Evolutionary conservation across 1,140 invertebrate genomes (phyloP), one percentile per base, ranked within the genome.

Genomic region (Cotesia glomerata): DNA sequence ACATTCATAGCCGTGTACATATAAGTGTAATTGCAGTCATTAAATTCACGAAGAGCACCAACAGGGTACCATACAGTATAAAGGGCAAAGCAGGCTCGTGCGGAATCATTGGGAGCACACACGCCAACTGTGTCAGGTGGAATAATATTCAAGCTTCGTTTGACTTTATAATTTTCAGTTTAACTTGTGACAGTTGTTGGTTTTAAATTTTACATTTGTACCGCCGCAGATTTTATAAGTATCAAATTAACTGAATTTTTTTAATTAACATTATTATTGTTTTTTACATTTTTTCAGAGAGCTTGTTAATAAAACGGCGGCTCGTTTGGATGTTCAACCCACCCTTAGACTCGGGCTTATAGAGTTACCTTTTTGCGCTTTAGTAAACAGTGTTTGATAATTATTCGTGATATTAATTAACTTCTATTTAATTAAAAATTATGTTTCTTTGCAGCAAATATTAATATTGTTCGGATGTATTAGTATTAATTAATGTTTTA

Each of bases 121-220:
- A 39, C 52, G 73, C 4, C 61, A 13, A 32, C 56, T 66, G 64
- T 54, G 65, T 74, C 66, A 64, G 4, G 68, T 32, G 49, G 39
- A 66, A 69, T 69, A 71, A 74, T 69, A 67, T 69, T 74, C 68
- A 74, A 64, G 69, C 69, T 74, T 74, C 73, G 73, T 74, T 74
- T 74, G 73, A 74, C 73, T 74, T 74, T 74, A 35, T 74, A 74
- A 74, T 74, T 74, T 74, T 69, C 62, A 39, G 63, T 62, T 54
- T 59, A 69, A 74, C 67, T 61, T 62, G 65, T 64, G 39, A 65
- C 49, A 59, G 58, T 52, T 58, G 51, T 45, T 66, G 34, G 34
- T 34, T 62, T 26, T 67, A 59, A 59, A 67, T 34, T 62, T 26
- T 67, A 59, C 66, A 67, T 69, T 34, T 58, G 35, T 54, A 5